phyloP scores from a whole-genome alignment of 2,797 vertebrate species.

The Thripadectes ignobilis region DNA sequence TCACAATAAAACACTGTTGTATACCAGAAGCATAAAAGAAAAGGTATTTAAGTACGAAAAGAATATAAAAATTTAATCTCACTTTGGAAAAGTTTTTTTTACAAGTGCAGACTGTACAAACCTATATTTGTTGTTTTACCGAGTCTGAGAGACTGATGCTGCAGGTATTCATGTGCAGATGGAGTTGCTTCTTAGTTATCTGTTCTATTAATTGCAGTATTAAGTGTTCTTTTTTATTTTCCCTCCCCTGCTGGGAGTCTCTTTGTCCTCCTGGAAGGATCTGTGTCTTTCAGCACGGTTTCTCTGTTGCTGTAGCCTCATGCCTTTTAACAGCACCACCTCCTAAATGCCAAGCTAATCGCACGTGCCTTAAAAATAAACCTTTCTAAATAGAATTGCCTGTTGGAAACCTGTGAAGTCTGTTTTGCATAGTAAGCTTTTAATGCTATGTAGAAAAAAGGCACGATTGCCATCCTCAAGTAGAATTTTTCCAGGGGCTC shows the following conservation, averaged over 20 bases:
- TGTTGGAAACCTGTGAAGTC: no score
- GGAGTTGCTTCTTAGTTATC: background rate
- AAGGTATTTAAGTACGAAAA: background rate
- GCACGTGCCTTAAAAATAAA: background rate
- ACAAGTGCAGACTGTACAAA: background rate
- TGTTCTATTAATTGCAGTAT: background rate
- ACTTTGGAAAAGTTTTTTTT: background rate
- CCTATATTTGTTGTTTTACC: background rate
- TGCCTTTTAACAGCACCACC: background rate
- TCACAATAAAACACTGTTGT: background rate
- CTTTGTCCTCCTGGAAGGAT: background rate
- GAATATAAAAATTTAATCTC: background rate
- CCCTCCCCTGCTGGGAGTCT: background rate
- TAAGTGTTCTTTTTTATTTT: background rate
- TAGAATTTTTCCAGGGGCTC: background rate
- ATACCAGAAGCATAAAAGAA: background rate
- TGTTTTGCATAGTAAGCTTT: no score
- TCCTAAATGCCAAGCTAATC: background rate
- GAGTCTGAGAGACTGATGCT: background rate
- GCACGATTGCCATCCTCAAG: background rate
- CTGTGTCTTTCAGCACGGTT: background rate
- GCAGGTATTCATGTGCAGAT: background rate
- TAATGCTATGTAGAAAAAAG: no score
- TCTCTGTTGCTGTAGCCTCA: background rate
- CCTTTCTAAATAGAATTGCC: background rate